Conservation (phyloP, 2,113 vertebrate genomes). For the Falco punctatus region DNA sequence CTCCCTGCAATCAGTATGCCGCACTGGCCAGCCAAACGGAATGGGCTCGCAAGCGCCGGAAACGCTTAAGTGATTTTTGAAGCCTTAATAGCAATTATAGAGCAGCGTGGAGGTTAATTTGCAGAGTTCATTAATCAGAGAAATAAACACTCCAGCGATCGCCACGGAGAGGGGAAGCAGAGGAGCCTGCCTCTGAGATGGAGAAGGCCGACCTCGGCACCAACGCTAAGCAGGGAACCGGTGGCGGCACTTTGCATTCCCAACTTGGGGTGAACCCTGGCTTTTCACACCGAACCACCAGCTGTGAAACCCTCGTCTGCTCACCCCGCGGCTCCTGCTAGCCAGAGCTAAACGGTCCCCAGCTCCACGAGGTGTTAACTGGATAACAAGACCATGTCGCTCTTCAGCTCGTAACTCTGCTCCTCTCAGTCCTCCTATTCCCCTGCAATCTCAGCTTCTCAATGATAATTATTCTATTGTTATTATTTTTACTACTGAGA, state of each 20-base stretch:
- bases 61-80: conserved; percentile 78
- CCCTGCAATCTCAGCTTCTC: neutral
- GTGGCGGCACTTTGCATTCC: neutral
- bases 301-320: neutral
- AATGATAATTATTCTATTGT: no score
- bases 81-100: conserved; percentile 75
- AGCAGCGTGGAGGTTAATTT: conserved; percentile 76
- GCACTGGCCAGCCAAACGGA: conserved; percentile 32
- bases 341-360: neutral
- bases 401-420: neutral
- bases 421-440: neutral
- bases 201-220: neutral
- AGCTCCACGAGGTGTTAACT: neutral
- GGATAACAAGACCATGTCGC: fast-evolving
- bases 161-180: neutral
- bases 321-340: neutral
- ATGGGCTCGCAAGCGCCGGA: conserved; percentile 35
- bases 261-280: fast-evolving
- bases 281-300: neutral
- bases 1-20: conserved; percentile 69
- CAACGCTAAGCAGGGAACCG: neutral
- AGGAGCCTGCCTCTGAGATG: conserved; percentile 6
- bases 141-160: conserved; percentile 72
- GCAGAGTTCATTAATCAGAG: conserved; percentile 75
- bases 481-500: neutral